Evolutionary conservation across 2,888 invertebrate species (phyloP).

Genomic region (Orgyia antiqua): DNA sequence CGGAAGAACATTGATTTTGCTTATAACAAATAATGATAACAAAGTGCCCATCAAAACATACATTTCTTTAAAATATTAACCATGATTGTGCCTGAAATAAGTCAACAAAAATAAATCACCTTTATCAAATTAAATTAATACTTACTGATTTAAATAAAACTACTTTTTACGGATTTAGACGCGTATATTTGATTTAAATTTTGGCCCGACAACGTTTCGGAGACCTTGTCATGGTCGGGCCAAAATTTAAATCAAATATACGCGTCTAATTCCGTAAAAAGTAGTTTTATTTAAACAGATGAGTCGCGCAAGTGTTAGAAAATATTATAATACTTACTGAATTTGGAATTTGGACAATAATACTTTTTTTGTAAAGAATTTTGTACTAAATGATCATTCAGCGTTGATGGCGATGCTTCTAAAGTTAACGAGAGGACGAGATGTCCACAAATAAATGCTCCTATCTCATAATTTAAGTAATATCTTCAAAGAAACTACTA

Average conservation of each 20-base stretch:
- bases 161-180: too few species aligned
- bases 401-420: slow-evolving; percentile 49
- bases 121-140: too few species aligned
- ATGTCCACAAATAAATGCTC: slow-evolving; percentile 67
- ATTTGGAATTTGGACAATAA: slow-evolving; percentile 71
- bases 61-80: slow-evolving; percentile 28
- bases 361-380: slow-evolving; percentile 67
- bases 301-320: too few species aligned
- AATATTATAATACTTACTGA: slow-evolving; percentile 72
- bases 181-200: too few species aligned
- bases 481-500: slow-evolving; percentile 74
- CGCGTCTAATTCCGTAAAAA: too few species aligned
- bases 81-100: slow-evolving; percentile 44
- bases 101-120: slow-evolving; percentile 30
- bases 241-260: too few species aligned
- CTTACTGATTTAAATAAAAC: too few species aligned
- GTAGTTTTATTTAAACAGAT: too few species aligned
- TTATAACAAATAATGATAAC: slow-evolving; percentile 23
- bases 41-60: slow-evolving; percentile 23
- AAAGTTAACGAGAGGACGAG: slow-evolving; percentile 40
- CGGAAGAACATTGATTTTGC: slow-evolving; percentile 65
- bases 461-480: slow-evolving; percentile 75
- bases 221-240: too few species aligned
- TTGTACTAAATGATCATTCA: slow-evolving; percentile 69
- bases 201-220: too few species aligned